Evolutionary conservation across 2,888 invertebrate genomes (phyloP).

Genomic region (Xestoiulus laeticollis): DNA sequence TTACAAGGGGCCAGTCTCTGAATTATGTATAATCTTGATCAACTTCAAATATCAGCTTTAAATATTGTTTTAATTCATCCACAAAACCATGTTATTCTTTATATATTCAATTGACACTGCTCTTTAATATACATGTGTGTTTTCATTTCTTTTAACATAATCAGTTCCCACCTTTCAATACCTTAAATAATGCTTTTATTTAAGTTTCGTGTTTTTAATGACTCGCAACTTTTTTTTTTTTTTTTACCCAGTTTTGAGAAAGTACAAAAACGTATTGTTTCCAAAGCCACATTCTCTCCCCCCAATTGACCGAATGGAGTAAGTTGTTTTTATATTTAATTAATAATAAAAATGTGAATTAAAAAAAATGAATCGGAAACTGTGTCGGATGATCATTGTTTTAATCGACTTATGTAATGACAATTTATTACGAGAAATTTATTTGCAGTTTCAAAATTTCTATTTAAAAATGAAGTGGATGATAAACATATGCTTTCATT

Average conservation of each 20-base stretch:
- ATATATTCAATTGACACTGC: background rate
- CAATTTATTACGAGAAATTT: background rate
- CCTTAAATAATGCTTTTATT: background rate
- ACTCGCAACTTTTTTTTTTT: background rate
- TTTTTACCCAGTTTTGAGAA: background rate
- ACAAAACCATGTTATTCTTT: background rate
- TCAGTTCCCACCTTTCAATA: background rate
- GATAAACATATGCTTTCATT: background rate
- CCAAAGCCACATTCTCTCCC: background rate
- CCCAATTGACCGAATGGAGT: background rate
- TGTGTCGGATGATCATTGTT: slow-evolving; percentile 1
- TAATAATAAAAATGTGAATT: slow-evolving; percentile 17
- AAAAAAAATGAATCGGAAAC: background rate
- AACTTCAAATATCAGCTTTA: too few relatives aligned
- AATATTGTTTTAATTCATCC: background rate
- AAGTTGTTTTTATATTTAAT: slow-evolving; percentile 34
- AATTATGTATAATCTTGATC: too few relatives aligned
- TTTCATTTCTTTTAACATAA: background rate
- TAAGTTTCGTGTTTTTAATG: background rate
- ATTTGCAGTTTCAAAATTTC: background rate
- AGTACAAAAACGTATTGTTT: background rate
- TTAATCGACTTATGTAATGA: background rate
- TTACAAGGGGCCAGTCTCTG: too few relatives aligned
- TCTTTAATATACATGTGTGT: background rate
- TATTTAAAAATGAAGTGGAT: background rate